phyloP scores from a whole-genome alignment of 2,888 invertebrate species.

The Aphidoletes aphidimyza region DNA sequence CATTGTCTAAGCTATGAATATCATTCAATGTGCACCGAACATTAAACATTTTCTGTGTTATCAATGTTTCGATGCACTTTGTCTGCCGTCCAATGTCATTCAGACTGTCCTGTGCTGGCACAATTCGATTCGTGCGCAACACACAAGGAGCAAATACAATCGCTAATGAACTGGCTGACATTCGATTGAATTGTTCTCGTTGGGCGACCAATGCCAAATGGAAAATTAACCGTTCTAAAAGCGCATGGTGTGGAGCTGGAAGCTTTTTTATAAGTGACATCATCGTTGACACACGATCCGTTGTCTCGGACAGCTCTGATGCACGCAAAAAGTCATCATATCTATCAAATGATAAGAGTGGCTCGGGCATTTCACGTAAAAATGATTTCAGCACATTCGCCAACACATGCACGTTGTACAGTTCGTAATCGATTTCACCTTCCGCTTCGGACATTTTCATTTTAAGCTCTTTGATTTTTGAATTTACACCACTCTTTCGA shows the following conservation, averaged over 20 bases:
- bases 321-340: constrained; percentile 95
- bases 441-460: constrained; percentile 76
- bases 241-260: constrained; percentile 87
- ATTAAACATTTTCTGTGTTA: constrained; percentile 85
- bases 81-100: constrained; percentile 91
- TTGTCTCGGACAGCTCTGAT: constrained; percentile 83
- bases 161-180: constrained; percentile 90
- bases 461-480: constrained; percentile 83
- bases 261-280: constrained; percentile 89
- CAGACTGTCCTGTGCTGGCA: constrained; percentile 91
- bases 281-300: constrained; percentile 84
- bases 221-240: constrained; percentile 91
- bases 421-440: constrained; percentile 76
- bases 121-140: constrained; percentile 83
- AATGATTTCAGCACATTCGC: constrained; percentile 90
- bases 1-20: constrained; percentile 89
- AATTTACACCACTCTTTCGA: constrained; percentile 88
- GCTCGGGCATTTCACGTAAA: constrained; percentile 93
- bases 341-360: constrained; percentile 89
- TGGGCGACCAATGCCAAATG: constrained; percentile 90
- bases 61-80: constrained; percentile 89
- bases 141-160: constrained; percentile 97
- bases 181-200: constrained; percentile 87
- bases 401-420: constrained; percentile 88
- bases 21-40: constrained; percentile 87